A percentile compares a stretch with the other conserved stretches of the same genome.
Conservation (phyloP, 2,888 invertebrate genomes). For the Agriopis leucophaearia region DNA sequence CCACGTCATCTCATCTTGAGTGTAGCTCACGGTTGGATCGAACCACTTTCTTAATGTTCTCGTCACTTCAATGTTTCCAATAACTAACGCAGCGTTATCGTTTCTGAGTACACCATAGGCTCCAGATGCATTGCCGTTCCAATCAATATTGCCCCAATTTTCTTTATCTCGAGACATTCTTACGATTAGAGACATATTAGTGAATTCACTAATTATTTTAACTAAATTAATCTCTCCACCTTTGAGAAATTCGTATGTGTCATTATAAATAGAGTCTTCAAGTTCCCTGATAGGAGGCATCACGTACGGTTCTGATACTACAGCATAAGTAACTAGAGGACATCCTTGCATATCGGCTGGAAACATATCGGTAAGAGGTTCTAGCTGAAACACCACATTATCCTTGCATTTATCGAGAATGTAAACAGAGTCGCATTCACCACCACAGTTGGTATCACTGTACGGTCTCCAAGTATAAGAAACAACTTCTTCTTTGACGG, state of each 20-base stretch:
- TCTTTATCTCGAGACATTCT: slow-evolving; percentile 72
- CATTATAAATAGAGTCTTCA: slow-evolving; percentile 59
- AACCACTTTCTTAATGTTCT: slow-evolving; percentile 77
- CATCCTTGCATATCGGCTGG: slow-evolving; percentile 77
- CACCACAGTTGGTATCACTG: slow-evolving; percentile 75
- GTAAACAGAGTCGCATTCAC: slow-evolving; percentile 72
- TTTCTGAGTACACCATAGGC: slow-evolving; percentile 68
- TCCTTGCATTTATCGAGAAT: slow-evolving; percentile 75
- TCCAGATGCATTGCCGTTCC: slow-evolving; percentile 74
- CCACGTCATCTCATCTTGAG: slow-evolving; percentile 83
- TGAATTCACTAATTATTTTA: slow-evolving; percentile 78
- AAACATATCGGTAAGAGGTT: slow-evolving; percentile 69
- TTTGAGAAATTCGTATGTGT: slow-evolving; percentile 71
- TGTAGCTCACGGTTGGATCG: slow-evolving; percentile 78
- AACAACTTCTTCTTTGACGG: slow-evolving; percentile 64
- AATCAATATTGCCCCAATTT: slow-evolving; percentile 74
- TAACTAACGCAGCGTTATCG: slow-evolving; percentile 71
- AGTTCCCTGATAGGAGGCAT: slow-evolving; percentile 72
- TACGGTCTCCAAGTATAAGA: slow-evolving; percentile 82
- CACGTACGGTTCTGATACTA: slow-evolving; percentile 81
- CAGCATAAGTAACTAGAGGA: slow-evolving; percentile 74
- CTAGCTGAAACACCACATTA: slow-evolving; percentile 61
- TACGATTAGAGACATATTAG: slow-evolving; percentile 76
- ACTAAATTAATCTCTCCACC: slow-evolving; percentile 80
- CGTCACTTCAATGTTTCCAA: slow-evolving; percentile 82